phyloP scores from a whole-genome alignment of 1,140 invertebrate genomes.

The Bombus confusus region DNA sequence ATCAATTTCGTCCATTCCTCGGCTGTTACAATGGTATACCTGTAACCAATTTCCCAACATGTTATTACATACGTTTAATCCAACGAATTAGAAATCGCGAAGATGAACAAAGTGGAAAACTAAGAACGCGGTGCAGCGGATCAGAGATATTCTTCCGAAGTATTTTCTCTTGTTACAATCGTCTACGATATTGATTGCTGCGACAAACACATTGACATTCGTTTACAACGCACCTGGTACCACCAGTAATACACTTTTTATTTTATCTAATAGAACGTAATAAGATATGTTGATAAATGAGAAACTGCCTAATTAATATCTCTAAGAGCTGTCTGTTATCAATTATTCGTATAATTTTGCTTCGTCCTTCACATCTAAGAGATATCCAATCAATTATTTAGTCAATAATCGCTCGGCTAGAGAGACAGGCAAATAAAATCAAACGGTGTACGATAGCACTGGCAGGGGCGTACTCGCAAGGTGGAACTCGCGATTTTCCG shows the following conservation, averaged over 20 bases:
- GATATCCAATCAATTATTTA: slow-evolving; percentile 16
- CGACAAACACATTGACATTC: background rate
- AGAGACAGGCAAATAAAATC: background rate
- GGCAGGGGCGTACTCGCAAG: slow-evolving; percentile 60
- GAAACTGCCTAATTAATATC: too few species aligned
- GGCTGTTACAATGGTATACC: slow-evolving; percentile 71
- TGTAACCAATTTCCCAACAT: slow-evolving; percentile 57
- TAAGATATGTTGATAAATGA: too few species aligned
- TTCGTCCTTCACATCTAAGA: background rate
- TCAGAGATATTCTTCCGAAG: background rate
- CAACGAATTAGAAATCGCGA: background rate
- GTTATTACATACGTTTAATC: background rate
- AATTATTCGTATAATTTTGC: background rate
- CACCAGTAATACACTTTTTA: too few species aligned
- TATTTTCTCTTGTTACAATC: background rate
- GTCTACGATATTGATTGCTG: background rate
- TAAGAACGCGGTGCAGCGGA: background rate
- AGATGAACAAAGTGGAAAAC: background rate
- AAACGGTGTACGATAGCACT: slow-evolving; percentile 16
- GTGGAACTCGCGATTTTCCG: slow-evolving; percentile 73
- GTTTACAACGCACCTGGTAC: too few species aligned
- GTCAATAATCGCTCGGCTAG: background rate
- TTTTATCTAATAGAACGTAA: too few species aligned
- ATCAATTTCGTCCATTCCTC: slow-evolving; percentile 78
- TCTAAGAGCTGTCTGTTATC: background rate